Base-by-base conservation (phyloP, 2,797 vertebrate genomes). In the Enteromius fasciolatus region DNA sequence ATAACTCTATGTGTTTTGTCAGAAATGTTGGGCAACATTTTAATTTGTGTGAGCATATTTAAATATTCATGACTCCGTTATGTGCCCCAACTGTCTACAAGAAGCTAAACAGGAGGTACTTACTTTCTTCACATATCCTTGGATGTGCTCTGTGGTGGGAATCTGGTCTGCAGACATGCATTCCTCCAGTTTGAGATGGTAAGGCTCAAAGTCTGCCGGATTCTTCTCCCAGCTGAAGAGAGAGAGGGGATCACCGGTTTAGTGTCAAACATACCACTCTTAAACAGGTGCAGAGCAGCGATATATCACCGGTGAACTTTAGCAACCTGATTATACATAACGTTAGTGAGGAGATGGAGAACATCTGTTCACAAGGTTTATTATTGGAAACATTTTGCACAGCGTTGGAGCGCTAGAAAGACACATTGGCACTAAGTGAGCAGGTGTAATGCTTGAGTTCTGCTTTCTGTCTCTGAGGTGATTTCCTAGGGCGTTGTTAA, bases 41-140 rank as follows among this genome's bases (percentile, higher is more conserved):
- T n/a, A 33, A 31, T 48, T 48, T 64, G 25, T 28, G 48, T n/a
- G 76, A 64, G 41, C 11, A 20, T 17, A 64, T 61, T 44, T 76
- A 36, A 76, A 76, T 61, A 61, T 41, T 61, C 36, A 76, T 28
- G 68, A 31, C 20, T 36, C 39, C 11, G 78, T 20, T 12, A 25
- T 63, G 28, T 46, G 54, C 50, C 46, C 17, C 39, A 31, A 39
- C 25, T 50, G 23, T 23, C 15, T 9, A 41, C 44, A 31, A 64
- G 67, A 70, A 50, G 68, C 46, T 14, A 54, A 25, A 54, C 14
- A 31, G 25, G 33, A 39, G 28, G 76, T 80, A 89, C 96, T 93
- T 91, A 99, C 97, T 95, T 97, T 97, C 87, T 99, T 98, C 87
- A 98, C 92, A 87, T 98, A 97, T 88, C 97, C 97, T 81, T 97